A percentile compares a stretch with the other conserved stretches of the same genome.
These are phyloP conservation scores for Drosophila gunungcola DNA, from an alignment of 1,140 invertebrate species.

Conservation along the genomic window DNA sequence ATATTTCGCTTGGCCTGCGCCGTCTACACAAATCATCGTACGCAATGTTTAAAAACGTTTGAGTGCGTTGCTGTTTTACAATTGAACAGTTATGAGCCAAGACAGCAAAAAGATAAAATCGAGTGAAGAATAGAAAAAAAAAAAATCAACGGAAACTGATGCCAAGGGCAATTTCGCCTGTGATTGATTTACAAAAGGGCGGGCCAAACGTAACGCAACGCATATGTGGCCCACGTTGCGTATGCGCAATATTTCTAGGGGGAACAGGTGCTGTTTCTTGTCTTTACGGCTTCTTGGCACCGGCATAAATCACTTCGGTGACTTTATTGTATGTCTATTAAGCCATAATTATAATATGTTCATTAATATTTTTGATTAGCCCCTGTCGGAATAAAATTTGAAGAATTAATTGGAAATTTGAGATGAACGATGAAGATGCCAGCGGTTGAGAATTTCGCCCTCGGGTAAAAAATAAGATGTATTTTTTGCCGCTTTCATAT, in stretches of 20 bases:
- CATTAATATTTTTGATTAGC: constrained; percentile 72
- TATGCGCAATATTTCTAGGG: constrained; percentile 58
- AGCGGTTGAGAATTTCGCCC: constrained; percentile 18
- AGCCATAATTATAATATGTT: constrained; percentile 79
- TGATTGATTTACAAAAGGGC: constrained; percentile 76
- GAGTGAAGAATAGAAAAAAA: constrained; percentile 31
- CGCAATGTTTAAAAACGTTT: constrained; percentile 63
- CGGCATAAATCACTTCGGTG: constrained; percentile 43
- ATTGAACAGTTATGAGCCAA: constrained; percentile 38
- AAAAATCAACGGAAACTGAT: constrained; percentile 37
- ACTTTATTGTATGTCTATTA: constrained; percentile 60
- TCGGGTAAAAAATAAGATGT: constrained; percentile 18
- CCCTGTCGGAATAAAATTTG: constrained; percentile 54
- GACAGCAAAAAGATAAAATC: constrained; percentile 29
- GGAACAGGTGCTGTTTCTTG: constrained; percentile 22
- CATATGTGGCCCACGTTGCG: constrained; percentile 49
- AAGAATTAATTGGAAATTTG: constrained; percentile 60
- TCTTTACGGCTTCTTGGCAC: constrained; percentile 4
- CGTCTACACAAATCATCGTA: constrained; percentile 77
- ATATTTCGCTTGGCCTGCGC: constrained; percentile 59
- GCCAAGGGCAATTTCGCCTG: constrained; percentile 78
- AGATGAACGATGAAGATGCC: constrained; percentile 48
- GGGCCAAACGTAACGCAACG: constrained; percentile 29
- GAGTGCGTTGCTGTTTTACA: constrained; percentile 61
- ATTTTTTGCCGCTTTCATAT: constrained; percentile 27